Conservation (phyloP, 64 coral and sea anemone species). For the Dendronephthya gigantea region DNA sequence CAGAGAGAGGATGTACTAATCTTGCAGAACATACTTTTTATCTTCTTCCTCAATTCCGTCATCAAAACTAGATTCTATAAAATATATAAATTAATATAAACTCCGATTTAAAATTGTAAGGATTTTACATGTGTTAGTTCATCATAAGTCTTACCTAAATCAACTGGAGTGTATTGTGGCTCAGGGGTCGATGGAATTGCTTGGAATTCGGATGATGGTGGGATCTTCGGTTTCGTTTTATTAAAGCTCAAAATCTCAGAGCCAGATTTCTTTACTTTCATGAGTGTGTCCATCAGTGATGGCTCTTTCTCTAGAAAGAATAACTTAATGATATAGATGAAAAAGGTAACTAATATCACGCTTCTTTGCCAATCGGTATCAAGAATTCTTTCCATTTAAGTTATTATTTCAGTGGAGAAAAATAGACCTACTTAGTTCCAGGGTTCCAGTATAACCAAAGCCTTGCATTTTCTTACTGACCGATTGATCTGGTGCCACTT, state of each 20-base stretch:
- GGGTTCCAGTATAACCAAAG: conserved; percentile 53
- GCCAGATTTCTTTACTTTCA: not conserved
- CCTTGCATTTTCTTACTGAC: conserved; percentile 72
- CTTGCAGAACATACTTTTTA: not conserved
- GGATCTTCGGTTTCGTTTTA: not conserved
- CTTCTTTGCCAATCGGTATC: no score
- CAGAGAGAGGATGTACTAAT: not conserved
- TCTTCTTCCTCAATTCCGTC: not conserved
- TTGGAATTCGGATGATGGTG: not conserved
- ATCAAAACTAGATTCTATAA: not conserved
- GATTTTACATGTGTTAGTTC: no score
- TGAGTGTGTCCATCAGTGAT: not conserved
- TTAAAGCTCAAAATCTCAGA: not conserved
- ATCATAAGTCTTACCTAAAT: not conserved
- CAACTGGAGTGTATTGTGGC: not conserved
- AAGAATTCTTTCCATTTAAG: no score
- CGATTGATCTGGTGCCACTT: conserved; percentile 33
- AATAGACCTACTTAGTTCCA: conserved; percentile 29
- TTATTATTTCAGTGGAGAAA: no score
- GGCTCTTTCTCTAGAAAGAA: not conserved
- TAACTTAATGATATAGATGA: no score
- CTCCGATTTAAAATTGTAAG: no score
- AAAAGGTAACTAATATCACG: no score
- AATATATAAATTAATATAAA: no score
- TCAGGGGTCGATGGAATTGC: not conserved